Evolutionary conservation across 2,888 invertebrate genomes (phyloP).

Genomic region (Heterodera filipjevi): DNA sequence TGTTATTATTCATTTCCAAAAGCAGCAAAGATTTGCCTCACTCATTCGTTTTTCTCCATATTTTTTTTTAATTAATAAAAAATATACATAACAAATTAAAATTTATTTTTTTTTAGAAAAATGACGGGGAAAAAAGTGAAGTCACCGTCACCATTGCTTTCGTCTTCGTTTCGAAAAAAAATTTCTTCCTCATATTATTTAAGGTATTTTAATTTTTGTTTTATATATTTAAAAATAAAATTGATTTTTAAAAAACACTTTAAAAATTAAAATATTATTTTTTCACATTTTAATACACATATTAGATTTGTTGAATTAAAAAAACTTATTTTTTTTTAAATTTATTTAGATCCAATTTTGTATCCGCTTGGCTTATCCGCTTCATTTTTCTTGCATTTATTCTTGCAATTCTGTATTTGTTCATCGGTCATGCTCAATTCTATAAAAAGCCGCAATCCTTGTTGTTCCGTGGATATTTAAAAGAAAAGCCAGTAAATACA

Average conservation of each 20-base stretch:
- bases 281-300: too few species aligned
- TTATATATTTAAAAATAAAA: neutral
- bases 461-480: neutral
- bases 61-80: too few species aligned
- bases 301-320: too few species aligned
- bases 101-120: neutral
- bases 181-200: neutral
- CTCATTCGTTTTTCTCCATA: too few species aligned
- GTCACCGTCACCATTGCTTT: neutral
- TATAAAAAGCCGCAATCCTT: neutral
- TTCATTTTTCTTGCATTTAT: neutral
- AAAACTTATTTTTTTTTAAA: neutral
- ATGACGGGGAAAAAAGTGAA: neutral
- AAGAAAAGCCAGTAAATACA: neutral
- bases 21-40: too few species aligned
- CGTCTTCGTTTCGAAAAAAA: neutral
- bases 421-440: neutral
- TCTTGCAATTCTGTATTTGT: neutral
- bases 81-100: too few species aligned
- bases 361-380: neutral
- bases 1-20: too few species aligned
- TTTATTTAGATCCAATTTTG: neutral
- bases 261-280: too few species aligned
- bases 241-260: neutral
- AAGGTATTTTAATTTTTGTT: neutral